A percentile compares a stretch with the other conserved stretches of the same genome.
Evolutionary conservation across 2,797 vertebrate species (phyloP).

Genomic region (Lepus townsendii): DNA sequence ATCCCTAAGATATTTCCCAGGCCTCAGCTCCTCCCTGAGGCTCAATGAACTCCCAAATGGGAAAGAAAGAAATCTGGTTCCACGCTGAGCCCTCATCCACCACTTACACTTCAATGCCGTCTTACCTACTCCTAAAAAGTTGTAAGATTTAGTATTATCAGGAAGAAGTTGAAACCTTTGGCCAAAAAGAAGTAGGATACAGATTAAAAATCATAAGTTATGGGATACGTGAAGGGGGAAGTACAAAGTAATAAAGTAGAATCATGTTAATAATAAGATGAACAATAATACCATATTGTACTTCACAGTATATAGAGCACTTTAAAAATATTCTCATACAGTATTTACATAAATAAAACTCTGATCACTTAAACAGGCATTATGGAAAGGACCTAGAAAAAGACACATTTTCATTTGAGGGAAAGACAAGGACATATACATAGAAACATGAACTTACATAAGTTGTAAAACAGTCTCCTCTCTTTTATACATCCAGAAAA

Average conservation of each 20-base stretch:
- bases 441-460: not conserved
- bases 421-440: not conserved
- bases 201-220: not conserved
- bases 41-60: not conserved
- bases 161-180: slow-evolving; percentile 15
- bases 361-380: not conserved
- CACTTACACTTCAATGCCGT: not conserved
- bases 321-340: not conserved
- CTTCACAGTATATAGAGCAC: not conserved
- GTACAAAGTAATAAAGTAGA: slow-evolving; percentile 1
- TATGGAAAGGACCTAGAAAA: not conserved
- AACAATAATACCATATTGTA: not conserved
- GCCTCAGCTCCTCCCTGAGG: not conserved
- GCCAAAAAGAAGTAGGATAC: not conserved
- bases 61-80: not conserved
- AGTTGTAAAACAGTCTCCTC: not conserved
- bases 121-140: not conserved
- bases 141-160: not conserved
- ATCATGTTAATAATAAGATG: not conserved
- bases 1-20: slow-evolving; percentile 50
- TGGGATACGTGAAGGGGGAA: not conserved
- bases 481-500: not conserved
- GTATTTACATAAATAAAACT: not conserved
- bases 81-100: not conserved
- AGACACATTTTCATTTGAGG: not conserved